phyloP scores from a whole-genome alignment of 1,140 invertebrate species.

The Pseudomyrmex sp. region DNA sequence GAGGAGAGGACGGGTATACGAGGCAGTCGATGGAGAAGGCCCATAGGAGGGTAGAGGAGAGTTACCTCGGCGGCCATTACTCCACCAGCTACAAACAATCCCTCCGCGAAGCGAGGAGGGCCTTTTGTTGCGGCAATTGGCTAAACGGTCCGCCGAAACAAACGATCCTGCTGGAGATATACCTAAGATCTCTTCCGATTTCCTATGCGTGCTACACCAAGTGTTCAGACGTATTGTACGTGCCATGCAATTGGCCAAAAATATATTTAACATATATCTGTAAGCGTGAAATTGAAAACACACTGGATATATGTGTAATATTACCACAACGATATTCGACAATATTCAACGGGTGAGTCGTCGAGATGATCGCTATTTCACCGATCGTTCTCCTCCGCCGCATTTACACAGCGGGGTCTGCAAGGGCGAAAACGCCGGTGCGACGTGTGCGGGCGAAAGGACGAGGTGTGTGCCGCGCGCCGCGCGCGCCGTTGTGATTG shows the following conservation, averaged over 20 bases:
- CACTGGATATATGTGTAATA: background rate
- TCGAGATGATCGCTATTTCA: constrained; percentile 61
- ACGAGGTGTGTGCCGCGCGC: constrained; percentile 51
- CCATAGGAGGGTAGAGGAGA: constrained; percentile 62
- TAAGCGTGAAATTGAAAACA: background rate
- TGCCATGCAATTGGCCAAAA: too few relatives aligned
- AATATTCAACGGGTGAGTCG: constrained; percentile 39
- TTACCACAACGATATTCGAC: background rate
- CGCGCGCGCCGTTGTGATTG: constrained; percentile 83
- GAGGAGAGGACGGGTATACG: constrained; percentile 36
- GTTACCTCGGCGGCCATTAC: constrained; percentile 82
- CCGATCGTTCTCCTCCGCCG: constrained; percentile 56
- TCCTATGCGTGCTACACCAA: background rate
- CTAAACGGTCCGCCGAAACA: constrained; percentile 81
- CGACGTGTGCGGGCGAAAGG: background rate
- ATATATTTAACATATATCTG: background rate
- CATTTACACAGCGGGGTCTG: constrained; percentile 23
- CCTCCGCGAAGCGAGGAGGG: constrained; percentile 79
- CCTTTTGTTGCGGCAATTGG: constrained; percentile 83
- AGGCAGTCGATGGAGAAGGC: constrained; percentile 57
- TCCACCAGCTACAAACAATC: constrained; percentile 81
- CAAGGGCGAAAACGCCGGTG: constrained; percentile 45
- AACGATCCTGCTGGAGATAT: constrained; percentile 66
- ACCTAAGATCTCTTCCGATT: constrained; percentile 56
- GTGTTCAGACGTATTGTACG: background rate